Conservation (phyloP, 2,888 invertebrate species). For the Ctenicera cuprea region DNA sequence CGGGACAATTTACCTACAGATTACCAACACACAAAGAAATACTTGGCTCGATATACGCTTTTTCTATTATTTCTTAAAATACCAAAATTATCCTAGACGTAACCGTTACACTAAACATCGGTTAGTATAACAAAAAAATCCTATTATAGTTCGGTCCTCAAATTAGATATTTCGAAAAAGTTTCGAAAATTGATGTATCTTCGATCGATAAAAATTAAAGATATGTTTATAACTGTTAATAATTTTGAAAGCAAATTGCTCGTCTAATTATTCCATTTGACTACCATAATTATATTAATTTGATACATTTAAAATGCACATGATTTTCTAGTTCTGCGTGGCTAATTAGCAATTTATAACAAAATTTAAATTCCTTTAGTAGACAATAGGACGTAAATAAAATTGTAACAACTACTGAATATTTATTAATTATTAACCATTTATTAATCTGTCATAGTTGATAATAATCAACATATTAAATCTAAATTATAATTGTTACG, state of each 20-base stretch:
- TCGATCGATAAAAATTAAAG: conserved; percentile 33
- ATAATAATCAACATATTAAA: too few relatives aligned
- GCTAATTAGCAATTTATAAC: too few relatives aligned
- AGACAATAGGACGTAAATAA: too few relatives aligned
- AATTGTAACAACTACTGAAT: too few relatives aligned
- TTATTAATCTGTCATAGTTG: too few relatives aligned
- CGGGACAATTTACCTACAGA: conserved; percentile 68
- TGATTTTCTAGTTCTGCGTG: too few relatives aligned
- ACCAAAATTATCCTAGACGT: conserved; percentile 44
- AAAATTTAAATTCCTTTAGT: too few relatives aligned
- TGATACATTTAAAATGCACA: neutral
- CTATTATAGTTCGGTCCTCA: conserved; percentile 28
- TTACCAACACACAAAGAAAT: conserved; percentile 66
- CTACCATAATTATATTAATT: neutral
- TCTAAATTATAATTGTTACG: too few relatives aligned
- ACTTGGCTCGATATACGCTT: conserved; percentile 61
- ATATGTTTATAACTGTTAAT: conserved; percentile 3
- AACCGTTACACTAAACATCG: conserved; percentile 46
- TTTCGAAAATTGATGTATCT: conserved; percentile 8
- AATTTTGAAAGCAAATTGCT: conserved; percentile 15
- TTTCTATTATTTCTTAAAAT: conserved; percentile 62
- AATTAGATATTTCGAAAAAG: conserved; percentile 24
- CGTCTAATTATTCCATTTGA: neutral
- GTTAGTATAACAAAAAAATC: conserved; percentile 32
- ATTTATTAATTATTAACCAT: too few relatives aligned